Evolutionary conservation across 2,888 invertebrate species (phyloP).

Genomic region (Athalia rosae): DNA sequence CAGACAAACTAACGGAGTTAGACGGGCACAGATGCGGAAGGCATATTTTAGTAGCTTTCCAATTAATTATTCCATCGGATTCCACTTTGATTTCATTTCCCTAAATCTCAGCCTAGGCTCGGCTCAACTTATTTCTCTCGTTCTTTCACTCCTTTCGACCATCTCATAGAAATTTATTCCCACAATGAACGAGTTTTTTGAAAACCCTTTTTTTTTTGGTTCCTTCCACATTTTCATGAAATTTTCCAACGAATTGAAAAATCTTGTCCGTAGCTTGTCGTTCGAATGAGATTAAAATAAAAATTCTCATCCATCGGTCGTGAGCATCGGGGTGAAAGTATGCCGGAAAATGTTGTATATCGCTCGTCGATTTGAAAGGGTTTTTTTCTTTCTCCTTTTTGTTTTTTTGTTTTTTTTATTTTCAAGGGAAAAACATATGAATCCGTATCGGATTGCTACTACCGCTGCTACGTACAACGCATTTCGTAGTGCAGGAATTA

Average conservation of each 20-base stretch:
- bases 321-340: too few species aligned
- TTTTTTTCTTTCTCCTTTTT: too few species aligned
- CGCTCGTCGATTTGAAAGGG: too few species aligned
- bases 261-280: too few species aligned
- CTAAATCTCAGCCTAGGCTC: background rate
- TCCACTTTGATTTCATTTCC: conserved; percentile 63
- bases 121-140: conserved; percentile 37
- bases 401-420: background rate
- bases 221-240: too few species aligned
- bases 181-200: too few species aligned
- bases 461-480: background rate
- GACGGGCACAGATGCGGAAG: conserved; percentile 66
- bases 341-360: too few species aligned
- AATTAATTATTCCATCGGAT: conserved; percentile 70
- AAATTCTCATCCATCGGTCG: too few species aligned
- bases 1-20: conserved; percentile 53
- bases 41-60: conserved; percentile 66
- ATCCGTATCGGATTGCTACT: background rate
- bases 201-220: too few species aligned
- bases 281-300: too few species aligned
- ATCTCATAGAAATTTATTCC: conserved; percentile 19
- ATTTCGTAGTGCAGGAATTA: conserved; percentile 33
- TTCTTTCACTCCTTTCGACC: conserved; percentile 45
- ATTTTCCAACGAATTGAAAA: too few species aligned
- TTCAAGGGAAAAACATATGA: background rate